Percentiles rank a stretch among this genome's conserved stretches.
phyloP scores from a whole-genome alignment of 2,113 vertebrate species.

The Ophthalmolycus amberensis region DNA sequence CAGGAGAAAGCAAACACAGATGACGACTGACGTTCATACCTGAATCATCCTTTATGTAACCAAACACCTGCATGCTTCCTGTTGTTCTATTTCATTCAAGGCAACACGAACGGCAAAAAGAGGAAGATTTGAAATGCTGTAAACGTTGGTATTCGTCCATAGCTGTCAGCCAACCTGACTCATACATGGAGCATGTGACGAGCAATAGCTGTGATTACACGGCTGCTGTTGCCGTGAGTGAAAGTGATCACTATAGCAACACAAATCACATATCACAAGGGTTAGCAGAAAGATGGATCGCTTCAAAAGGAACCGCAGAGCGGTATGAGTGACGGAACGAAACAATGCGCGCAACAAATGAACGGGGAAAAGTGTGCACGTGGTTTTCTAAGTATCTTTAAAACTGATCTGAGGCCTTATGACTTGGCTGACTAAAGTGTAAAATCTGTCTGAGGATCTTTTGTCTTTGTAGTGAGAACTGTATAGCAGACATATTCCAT shows the following conservation, averaged over 20 bases:
- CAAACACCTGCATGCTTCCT: slow-evolving; percentile 56
- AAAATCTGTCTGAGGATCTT: neutral
- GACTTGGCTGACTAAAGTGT: neutral
- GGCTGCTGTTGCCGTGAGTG: slow-evolving; percentile 35
- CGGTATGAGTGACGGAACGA: neutral
- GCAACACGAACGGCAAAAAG: slow-evolving; percentile 12
- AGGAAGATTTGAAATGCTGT: neutral
- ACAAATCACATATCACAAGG: slow-evolving; percentile 17
- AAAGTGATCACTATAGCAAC: slow-evolving; percentile 42
- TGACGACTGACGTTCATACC: slow-evolving; percentile 49
- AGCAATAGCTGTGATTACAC: slow-evolving; percentile 24
- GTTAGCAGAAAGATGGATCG: slow-evolving; percentile 40
- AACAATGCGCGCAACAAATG: slow-evolving; percentile 24
- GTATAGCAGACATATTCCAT: neutral
- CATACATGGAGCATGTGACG: slow-evolving; percentile 36
- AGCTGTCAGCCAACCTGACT: slow-evolving; percentile 32
- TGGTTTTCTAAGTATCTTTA: slow-evolving; percentile 19
- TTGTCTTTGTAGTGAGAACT: slow-evolving; percentile 3
- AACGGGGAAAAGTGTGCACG: slow-evolving; percentile 9
- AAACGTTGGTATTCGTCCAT: slow-evolving; percentile 10
- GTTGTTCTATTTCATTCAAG: slow-evolving; percentile 34
- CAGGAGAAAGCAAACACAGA: slow-evolving; percentile 58
- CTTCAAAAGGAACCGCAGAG: slow-evolving; percentile 11
- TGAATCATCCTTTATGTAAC: slow-evolving; percentile 57
- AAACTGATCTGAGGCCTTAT: neutral